These are phyloP conservation scores for Drosophila bipectinata DNA, from an alignment of 1,140 invertebrate genomes.

Conservation along the genomic window DNA sequence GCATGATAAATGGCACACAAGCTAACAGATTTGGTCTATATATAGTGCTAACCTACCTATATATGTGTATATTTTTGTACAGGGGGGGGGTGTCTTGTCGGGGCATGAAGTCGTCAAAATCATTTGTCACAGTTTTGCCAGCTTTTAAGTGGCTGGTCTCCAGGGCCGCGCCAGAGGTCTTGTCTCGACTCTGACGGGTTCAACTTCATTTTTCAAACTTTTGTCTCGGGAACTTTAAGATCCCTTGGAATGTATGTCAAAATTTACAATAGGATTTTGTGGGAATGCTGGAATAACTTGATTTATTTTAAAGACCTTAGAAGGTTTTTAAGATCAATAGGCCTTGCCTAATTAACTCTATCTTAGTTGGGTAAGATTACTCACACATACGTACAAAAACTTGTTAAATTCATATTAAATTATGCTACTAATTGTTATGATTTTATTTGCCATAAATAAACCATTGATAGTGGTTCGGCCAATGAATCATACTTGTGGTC, in stretches of 20 bases:
- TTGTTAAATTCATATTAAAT: too few species aligned
- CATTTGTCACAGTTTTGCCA: slow-evolving; percentile 80
- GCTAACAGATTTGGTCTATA: slow-evolving; percentile 49
- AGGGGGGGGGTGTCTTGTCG: slow-evolving; percentile 25
- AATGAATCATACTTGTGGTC: background rate
- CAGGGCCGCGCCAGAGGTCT: slow-evolving; percentile 30
- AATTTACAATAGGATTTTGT: background rate
- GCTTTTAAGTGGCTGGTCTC: slow-evolving; percentile 48
- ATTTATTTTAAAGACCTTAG: background rate
- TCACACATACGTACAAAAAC: too few species aligned
- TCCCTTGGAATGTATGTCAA: slow-evolving; percentile 20
- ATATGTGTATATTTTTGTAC: slow-evolving; percentile 17
- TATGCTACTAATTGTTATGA: too few species aligned
- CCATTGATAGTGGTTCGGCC: too few species aligned
- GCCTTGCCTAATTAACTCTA: background rate
- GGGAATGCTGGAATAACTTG: slow-evolving; percentile 1
- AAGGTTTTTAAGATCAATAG: background rate
- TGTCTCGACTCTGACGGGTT: slow-evolving; percentile 39
- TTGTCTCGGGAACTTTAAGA: slow-evolving; percentile 40
- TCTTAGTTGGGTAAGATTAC: too few species aligned
- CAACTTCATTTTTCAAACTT: slow-evolving; percentile 51
- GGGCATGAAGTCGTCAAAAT: slow-evolving; percentile 76
- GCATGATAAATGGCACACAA: slow-evolving; percentile 77
- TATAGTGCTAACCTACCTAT: slow-evolving; percentile 2
- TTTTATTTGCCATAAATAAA: too few species aligned